Percentiles rank a stretch among this genome's conserved stretches.
These are phyloP conservation scores for Picathartes gymnocephalus DNA, from an alignment of 2,113 vertebrate genomes.

Conservation along the genomic window DNA sequence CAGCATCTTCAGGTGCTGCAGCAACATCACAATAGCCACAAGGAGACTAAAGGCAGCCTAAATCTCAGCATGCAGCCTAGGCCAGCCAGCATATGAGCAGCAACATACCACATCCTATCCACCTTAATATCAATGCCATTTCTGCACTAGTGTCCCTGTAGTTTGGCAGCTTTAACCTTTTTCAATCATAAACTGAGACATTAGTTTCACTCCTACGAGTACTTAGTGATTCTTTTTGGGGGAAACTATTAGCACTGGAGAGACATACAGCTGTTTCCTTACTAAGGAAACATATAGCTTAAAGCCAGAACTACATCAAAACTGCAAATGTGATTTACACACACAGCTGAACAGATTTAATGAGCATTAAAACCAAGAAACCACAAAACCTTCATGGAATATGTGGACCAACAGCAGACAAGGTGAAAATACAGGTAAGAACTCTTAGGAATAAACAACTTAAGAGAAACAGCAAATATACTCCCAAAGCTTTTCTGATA, in stretches of 20 bases:
- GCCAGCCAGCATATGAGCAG: background rate
- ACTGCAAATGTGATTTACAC: background rate
- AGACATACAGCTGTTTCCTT: background rate
- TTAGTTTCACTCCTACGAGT: background rate
- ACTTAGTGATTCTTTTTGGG: accelerated
- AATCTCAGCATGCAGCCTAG: background rate
- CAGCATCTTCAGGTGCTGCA: background rate
- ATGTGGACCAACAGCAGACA: background rate
- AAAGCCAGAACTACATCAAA: background rate
- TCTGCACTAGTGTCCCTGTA: background rate
- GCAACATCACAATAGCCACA: background rate
- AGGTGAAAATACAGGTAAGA: background rate
- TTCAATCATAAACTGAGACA: background rate
- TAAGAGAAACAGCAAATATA: background rate
- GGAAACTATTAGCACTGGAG: background rate
- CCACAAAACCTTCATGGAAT: background rate
- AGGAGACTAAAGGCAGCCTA: background rate
- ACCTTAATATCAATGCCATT: background rate
- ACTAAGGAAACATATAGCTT: background rate
- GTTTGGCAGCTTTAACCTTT: background rate
- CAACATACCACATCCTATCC: background rate
- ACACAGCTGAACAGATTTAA: background rate
- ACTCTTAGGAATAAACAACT: background rate
- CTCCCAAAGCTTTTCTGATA: background rate
- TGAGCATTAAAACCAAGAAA: background rate